Conservation (phyloP, 23 tunicate species). For the Trididemnum miniatum region DNA sequence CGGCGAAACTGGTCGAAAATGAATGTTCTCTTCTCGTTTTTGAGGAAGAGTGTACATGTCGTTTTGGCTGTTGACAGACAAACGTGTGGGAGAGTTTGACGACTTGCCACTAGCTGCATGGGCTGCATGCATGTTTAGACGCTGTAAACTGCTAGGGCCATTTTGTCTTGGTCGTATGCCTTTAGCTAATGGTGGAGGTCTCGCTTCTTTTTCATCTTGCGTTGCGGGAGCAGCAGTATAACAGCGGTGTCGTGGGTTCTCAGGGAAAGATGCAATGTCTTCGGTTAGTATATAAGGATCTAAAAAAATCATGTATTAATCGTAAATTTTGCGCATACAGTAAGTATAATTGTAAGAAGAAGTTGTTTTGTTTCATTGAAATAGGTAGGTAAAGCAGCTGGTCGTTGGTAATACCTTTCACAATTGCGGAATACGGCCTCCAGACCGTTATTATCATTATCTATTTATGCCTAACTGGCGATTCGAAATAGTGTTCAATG, state of each 20-base stretch:
- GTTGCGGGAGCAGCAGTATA: background rate
- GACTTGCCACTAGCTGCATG: background rate
- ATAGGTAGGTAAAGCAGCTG: no score
- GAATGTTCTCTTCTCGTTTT: background rate
- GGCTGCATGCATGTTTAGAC: background rate
- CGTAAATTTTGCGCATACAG: no score
- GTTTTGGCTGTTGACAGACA: background rate
- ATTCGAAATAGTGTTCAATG: no score
- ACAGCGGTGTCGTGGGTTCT: background rate
- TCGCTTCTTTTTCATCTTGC: background rate
- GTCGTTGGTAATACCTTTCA: no score
- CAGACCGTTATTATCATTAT: no score
- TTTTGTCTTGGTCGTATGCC: background rate
- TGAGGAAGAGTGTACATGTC: background rate
- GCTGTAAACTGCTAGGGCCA: background rate
- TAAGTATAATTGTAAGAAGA: no score
- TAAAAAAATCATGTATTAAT: no score
- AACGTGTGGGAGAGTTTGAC: background rate
- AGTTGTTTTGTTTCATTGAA: no score
- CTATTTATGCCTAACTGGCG: no score
- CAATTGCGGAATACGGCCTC: no score
- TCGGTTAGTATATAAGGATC: constrained; percentile 46
- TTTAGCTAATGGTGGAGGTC: background rate
- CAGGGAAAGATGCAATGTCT: constrained; percentile 61
- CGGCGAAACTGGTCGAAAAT: constrained; percentile 19